Percentiles rank a stretch among this genome's conserved stretches.
These are phyloP conservation scores for Ectropis crepuscularia DNA, from an alignment of 2,888 invertebrate species.

Conservation along the genomic window DNA sequence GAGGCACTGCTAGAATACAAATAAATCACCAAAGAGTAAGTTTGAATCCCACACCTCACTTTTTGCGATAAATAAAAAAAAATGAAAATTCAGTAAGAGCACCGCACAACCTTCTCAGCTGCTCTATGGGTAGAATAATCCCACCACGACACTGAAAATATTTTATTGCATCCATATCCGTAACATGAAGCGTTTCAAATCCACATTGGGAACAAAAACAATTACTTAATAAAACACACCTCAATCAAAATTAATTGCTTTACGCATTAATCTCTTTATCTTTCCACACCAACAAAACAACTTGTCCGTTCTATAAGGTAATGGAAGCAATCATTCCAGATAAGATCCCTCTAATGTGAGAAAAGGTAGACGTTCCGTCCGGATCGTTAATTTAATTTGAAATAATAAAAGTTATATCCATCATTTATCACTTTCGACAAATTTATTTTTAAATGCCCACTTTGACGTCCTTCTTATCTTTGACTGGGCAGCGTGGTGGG, in stretches of 20 bases:
- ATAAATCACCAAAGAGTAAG: too few species aligned
- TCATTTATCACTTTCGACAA: slow-evolving; percentile 85
- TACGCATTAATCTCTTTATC: slow-evolving; percentile 84
- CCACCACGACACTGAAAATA: slow-evolving; percentile 36
- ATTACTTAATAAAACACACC: slow-evolving; percentile 83
- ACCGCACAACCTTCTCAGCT: neutral
- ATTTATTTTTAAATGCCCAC: slow-evolving; percentile 84
- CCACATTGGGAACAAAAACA: slow-evolving; percentile 78
- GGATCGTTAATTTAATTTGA: slow-evolving; percentile 84
- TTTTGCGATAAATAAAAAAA: too few species aligned
- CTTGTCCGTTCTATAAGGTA: slow-evolving; percentile 78
- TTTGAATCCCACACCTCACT: too few species aligned
- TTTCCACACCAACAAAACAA: slow-evolving; percentile 76
- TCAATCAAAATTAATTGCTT: slow-evolving; percentile 85
- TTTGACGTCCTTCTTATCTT: slow-evolving; percentile 76
- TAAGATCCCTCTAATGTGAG: slow-evolving; percentile 84
- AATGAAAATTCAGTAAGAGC: neutral
- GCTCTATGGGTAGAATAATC: slow-evolving; percentile 16
- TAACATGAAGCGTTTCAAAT: slow-evolving; percentile 71
- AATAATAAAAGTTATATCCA: slow-evolving; percentile 83
- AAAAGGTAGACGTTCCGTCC: slow-evolving; percentile 78
- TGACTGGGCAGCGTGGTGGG: slow-evolving; percentile 66
- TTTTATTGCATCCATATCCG: slow-evolving; percentile 54
- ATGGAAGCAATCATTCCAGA: slow-evolving; percentile 84
- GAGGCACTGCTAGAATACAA: too few species aligned